A percentile compares a stretch with the other conserved stretches of the same genome.
Evolutionary conservation across 2,797 vertebrate species (phyloP).

Genomic region (Enteromius thamalakanensis): DNA sequence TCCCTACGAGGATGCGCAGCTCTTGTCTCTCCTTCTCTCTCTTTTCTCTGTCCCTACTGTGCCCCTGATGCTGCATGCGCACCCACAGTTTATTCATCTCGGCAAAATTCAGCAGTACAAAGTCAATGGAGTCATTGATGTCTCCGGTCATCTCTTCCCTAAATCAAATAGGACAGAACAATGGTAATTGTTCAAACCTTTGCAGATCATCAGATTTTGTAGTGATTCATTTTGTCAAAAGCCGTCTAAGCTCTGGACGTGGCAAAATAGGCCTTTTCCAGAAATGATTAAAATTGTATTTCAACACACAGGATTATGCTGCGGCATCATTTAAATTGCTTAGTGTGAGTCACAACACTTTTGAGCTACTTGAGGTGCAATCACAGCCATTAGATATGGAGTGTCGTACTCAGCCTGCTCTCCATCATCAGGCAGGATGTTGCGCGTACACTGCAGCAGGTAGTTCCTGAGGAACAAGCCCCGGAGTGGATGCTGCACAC

Average conservation of each 20-base stretch:
- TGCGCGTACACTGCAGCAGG: constrained; percentile 95
- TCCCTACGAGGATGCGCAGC: constrained; percentile 95
- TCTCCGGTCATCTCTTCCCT: constrained; percentile 97
- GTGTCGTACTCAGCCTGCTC: constrained; percentile 87
- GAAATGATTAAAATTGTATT: constrained; percentile 9
- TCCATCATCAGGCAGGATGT: constrained; percentile 95
- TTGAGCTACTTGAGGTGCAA: constrained; percentile 25
- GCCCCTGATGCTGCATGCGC: constrained; percentile 98
- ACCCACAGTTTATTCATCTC: constrained; percentile 99
- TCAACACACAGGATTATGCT: not conserved
- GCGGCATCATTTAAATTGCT: constrained; percentile 20
- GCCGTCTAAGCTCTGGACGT: not conserved
- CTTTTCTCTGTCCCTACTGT: constrained; percentile 96
- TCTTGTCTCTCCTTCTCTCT: constrained; percentile 95
- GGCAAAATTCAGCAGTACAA: constrained; percentile 96
- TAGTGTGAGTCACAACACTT: not conserved
- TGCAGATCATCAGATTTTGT: constrained; percentile 21
- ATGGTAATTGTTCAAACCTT: not conserved
- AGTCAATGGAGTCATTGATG: constrained; percentile 96
- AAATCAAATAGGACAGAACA: constrained; percentile 46
- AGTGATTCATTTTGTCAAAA: constrained; percentile 12
- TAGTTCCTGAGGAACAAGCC: constrained; percentile 98
- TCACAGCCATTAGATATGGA: constrained; percentile 18
- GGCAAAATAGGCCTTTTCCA: not conserved
- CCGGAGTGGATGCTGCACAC: constrained; percentile 95